Conservation (phyloP, 2,113 vertebrate species). For the Sitta europaea region DNA sequence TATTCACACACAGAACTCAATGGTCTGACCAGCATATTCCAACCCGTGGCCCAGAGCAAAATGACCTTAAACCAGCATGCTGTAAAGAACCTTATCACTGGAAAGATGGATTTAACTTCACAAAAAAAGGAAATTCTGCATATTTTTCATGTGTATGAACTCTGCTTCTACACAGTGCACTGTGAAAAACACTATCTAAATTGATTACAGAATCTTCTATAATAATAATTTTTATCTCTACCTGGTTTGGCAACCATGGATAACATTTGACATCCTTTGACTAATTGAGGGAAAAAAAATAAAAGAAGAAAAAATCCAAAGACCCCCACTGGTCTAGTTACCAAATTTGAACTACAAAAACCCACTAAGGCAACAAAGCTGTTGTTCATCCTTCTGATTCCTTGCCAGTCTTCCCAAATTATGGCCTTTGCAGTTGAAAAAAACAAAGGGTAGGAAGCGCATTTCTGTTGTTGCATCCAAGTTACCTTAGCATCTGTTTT, state of each 20-base stretch:
- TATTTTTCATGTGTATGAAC: background rate
- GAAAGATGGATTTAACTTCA: background rate
- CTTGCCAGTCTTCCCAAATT: background rate
- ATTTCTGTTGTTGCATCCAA: background rate
- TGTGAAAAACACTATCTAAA: background rate
- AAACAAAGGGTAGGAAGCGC: background rate
- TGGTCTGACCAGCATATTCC: background rate
- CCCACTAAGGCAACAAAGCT: background rate
- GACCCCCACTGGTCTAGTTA: background rate
- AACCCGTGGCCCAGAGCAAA: background rate
- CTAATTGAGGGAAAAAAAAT: background rate
- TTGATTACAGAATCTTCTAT: background rate
- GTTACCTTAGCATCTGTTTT: background rate
- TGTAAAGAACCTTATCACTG: background rate
- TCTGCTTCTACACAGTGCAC: background rate
- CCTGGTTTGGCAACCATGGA: background rate
- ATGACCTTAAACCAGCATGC: background rate
- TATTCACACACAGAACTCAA: background rate
- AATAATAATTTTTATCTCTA: background rate
- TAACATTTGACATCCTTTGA: background rate
- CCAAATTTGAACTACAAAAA: background rate
- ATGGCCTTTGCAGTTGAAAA: background rate
- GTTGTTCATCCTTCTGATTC: background rate
- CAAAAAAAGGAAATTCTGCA: background rate
- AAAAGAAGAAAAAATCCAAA: background rate